phyloP scores from a whole-genome alignment of 2,888 invertebrate species.

The Callyntrura guangdongensis region DNA sequence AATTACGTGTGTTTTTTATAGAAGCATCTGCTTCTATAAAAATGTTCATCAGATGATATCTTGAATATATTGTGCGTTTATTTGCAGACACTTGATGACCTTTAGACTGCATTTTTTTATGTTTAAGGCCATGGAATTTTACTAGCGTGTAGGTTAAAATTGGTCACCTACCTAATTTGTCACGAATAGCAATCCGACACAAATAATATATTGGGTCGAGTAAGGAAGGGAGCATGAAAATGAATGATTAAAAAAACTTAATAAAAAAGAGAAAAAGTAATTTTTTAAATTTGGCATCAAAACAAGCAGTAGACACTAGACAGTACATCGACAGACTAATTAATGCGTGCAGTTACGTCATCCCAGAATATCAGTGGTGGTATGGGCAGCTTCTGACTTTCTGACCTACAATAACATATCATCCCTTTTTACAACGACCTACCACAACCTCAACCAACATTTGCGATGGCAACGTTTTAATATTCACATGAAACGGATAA shows the following conservation, averaged over 20 bases:
- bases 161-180: background rate
- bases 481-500: background rate
- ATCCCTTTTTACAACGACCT: conserved; percentile 13
- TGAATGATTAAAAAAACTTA: too few species aligned
- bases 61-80: conserved; percentile 17
- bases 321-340: conserved; percentile 13
- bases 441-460: background rate
- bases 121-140: conserved; percentile 46
- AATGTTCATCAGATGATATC: background rate
- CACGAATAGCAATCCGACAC: too few species aligned
- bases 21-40: conserved; percentile 15
- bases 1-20: background rate
- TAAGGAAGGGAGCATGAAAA: too few species aligned
- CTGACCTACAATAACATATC: conserved; percentile 47
- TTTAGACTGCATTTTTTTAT: background rate
- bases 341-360: conserved; percentile 27
- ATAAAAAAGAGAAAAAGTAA: too few species aligned
- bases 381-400: background rate
- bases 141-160: conserved; percentile 2
- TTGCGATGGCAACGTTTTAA: background rate
- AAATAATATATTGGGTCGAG: background rate
- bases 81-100: conserved; percentile 15
- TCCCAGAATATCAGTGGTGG: too few species aligned
- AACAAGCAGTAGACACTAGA: too few species aligned
- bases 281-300: too few species aligned